Evolutionary conservation across 2,888 invertebrate genomes (phyloP).

Genomic region (Eueremaeus valkanovi): DNA sequence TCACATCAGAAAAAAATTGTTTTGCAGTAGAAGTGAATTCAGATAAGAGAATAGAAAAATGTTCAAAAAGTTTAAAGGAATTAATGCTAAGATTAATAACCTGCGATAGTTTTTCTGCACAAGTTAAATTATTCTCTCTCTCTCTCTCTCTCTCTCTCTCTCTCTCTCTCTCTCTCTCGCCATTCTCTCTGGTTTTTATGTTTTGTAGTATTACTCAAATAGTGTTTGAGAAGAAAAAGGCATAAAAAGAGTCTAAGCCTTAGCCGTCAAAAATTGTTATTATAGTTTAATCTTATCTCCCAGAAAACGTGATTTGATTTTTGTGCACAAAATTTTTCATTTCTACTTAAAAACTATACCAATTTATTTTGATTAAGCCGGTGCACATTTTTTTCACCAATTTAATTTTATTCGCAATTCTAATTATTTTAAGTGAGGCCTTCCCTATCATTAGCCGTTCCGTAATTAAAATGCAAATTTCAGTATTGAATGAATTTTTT

Average conservation of each 20-base stretch:
- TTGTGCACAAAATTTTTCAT: neutral
- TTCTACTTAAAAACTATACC: no score
- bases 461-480: neutral
- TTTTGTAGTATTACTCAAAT: neutral
- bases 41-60: neutral
- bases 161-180: no score
- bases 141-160: neutral
- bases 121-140: no score
- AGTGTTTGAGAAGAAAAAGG: neutral
- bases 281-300: constrained; percentile 7
- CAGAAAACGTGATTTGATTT: constrained; percentile 14
- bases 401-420: no score
- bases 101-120: neutral
- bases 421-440: constrained; percentile 12
- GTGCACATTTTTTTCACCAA: neutral
- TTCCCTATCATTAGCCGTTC: neutral
- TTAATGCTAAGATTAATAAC: neutral
- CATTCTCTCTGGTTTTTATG: neutral
- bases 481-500: neutral
- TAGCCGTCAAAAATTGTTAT: neutral
- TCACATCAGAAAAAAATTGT: neutral
- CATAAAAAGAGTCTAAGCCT: neutral
- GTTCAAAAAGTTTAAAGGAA: neutral
- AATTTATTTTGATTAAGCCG: constrained; percentile 1
- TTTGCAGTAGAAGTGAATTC: neutral